Percentiles rank a stretch among this genome's conserved stretches.
These are phyloP conservation scores for Drosophila littoralis DNA, from an alignment of 1,140 invertebrate genomes.

Conservation along the genomic window DNA sequence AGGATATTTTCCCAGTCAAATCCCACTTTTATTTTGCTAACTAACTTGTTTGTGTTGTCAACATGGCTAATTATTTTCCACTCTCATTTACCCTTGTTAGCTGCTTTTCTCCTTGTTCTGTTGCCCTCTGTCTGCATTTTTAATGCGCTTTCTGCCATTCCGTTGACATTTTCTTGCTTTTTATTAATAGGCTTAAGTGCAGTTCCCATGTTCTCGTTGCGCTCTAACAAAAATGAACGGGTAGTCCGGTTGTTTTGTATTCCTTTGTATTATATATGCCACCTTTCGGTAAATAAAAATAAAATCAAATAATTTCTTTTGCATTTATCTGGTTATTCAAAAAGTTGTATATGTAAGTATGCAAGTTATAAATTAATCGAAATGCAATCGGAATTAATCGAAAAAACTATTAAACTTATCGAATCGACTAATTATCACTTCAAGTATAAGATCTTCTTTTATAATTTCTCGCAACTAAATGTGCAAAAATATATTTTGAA, in stretches of 20 bases:
- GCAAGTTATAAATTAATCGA: neutral
- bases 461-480: neutral
- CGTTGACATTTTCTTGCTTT: constrained; percentile 54
- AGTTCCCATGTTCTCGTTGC: neutral
- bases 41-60: constrained; percentile 45
- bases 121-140: constrained; percentile 23
- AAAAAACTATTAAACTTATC: no score
- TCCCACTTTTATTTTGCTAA: constrained; percentile 14
- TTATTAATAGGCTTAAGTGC: constrained; percentile 53
- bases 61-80: constrained; percentile 72
- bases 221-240: neutral
- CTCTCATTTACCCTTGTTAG: constrained; percentile 56
- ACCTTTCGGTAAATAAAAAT: no score
- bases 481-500: neutral
- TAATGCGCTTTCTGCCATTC: constrained; percentile 59
- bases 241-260: neutral
- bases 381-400: no score
- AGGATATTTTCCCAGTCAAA: neutral
- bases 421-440: no score
- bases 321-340: no score
- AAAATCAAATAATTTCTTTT: no score
- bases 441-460: neutral
- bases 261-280: neutral
- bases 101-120: neutral
- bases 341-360: no score